phyloP scores from a whole-genome alignment of 2,797 vertebrate genomes.

The Furcifer pardalis region DNA sequence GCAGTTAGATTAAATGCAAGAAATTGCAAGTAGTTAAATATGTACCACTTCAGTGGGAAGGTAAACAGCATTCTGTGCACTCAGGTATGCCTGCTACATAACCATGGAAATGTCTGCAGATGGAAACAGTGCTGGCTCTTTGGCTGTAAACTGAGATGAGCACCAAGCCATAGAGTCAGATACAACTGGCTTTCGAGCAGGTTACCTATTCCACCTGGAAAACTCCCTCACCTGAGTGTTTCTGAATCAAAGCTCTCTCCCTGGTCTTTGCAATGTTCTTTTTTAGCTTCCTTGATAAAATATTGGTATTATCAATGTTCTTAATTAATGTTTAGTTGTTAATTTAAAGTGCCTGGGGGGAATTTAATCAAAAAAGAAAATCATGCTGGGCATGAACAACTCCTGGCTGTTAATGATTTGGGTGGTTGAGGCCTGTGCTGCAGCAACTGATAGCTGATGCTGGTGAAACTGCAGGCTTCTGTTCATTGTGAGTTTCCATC shows the following conservation, averaged over 20 bases:
- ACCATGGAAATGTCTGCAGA: too few relatives aligned
- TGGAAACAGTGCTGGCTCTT: too few relatives aligned
- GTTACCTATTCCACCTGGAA: conserved; percentile 6
- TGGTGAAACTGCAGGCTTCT: conserved; percentile 49
- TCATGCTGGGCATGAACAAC: conserved; percentile 13
- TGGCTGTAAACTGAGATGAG: too few relatives aligned
- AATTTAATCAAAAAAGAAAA: background rate
- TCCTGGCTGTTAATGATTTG: conserved; percentile 22
- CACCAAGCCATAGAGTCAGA: too few relatives aligned
- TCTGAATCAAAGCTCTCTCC: conserved; percentile 10
- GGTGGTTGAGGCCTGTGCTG: conserved; percentile 33
- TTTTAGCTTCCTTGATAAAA: conserved; percentile 33
- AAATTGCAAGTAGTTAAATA: too few relatives aligned
- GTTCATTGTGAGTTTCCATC: conserved; percentile 46
- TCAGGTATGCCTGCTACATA: too few relatives aligned
- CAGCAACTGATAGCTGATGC: conserved; percentile 49
- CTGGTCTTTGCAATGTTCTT: conserved; percentile 39
- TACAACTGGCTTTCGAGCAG: too few relatives aligned
- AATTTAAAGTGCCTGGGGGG: conserved; percentile 11
- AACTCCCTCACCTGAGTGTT: background rate
- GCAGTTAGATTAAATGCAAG: too few relatives aligned
- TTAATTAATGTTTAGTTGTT: conserved; percentile 34
- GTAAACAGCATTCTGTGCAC: too few relatives aligned
- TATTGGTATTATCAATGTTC: conserved; percentile 35
- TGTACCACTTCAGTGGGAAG: too few relatives aligned